Base-by-base conservation (phyloP, 2,797 vertebrate genomes). In the Sarcophilus harrisii region DNA sequence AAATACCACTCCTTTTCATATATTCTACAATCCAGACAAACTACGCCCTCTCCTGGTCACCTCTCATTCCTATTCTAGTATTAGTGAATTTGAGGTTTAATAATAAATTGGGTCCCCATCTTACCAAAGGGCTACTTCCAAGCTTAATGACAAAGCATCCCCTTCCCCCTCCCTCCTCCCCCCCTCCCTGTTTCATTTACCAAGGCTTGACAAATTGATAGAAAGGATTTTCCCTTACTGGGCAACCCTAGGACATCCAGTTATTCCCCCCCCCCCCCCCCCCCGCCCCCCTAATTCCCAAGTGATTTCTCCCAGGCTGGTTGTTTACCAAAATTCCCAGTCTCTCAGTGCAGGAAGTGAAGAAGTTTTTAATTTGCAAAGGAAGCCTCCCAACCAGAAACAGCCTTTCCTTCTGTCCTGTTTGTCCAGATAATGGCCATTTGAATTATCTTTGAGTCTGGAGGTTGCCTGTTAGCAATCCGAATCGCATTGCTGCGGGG, bases 321-420 rank as follows among this genome's bases (percentile, higher is more conserved):
- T 87, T 93, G 73, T 91, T 96, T 93, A 93, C 27, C 93, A 96
- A 38, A 93, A 92, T 94, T 93, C 58, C 73, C 92, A 95, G 87
- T 90, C 93, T 24, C 55, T 81, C 52, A 54, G 45, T 45, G 90
- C 73, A 93, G 28, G 66, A 38, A 92, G 93, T 95, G 62, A 96
- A 91, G 90, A 95, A 93, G 95, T 97, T 95, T 90, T 94, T 97
- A 97, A 97, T 96, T 97, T 96, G 92, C 93, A 96, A 97, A 97
- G 96, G 94, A 96, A 97, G 49, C 91, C 92, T 96, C 94, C 24
- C 96, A 96, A 96, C 94, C 96, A 96, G 92, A 95, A 97, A 94
- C 87, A 91, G 62, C 62, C 96, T 95, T 96, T 95, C 91, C 54
- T 28, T 91, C 81, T 96, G 73, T 95, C 59, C 90, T 32, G 0